Percentiles rank a stretch among this genome's conserved stretches.
Conservation (phyloP, 2,888 invertebrate genomes). For the Hypsopygia costalis region DNA sequence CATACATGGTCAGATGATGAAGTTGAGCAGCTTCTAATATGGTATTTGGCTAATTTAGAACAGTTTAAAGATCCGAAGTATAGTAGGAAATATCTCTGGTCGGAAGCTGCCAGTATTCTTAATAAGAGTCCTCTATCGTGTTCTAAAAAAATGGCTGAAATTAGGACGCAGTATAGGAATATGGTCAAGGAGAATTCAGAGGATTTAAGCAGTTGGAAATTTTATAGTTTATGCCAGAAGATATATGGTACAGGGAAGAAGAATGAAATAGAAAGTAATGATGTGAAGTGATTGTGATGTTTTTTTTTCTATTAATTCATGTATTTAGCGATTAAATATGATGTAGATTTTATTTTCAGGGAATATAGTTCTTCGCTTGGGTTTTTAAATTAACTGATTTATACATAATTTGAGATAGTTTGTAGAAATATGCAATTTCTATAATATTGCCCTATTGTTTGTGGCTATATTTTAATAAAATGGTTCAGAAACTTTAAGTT, state of each 20-base stretch:
- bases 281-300: no score
- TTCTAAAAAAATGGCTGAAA: conserved; percentile 67
- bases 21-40: conserved; percentile 49
- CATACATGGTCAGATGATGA: conserved; percentile 54
- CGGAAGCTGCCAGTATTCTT: conserved; percentile 52
- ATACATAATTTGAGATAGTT: no score
- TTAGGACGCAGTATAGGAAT: conserved; percentile 56
- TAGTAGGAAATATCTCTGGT: conserved; percentile 61
- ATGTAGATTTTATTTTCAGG: no score
- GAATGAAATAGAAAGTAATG: background rate
- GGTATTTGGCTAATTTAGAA: conserved; percentile 66
- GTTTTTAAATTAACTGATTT: no score
- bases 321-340: no score
- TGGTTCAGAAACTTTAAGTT: no score
- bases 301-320: no score
- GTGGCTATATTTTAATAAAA: no score
- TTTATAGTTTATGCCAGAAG: conserved; percentile 61
- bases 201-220: conserved; percentile 51
- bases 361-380: no score
- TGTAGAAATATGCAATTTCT: no score
- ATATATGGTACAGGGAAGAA: conserved; percentile 70
- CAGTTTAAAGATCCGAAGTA: conserved; percentile 70
- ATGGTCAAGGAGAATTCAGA: conserved; percentile 53
- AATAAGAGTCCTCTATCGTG: conserved; percentile 59
- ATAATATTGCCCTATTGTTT: no score